Percentiles rank a stretch among this genome's conserved stretches.
Conservation (phyloP, 2,113 vertebrate genomes). For the Emydura subglobosa region DNA sequence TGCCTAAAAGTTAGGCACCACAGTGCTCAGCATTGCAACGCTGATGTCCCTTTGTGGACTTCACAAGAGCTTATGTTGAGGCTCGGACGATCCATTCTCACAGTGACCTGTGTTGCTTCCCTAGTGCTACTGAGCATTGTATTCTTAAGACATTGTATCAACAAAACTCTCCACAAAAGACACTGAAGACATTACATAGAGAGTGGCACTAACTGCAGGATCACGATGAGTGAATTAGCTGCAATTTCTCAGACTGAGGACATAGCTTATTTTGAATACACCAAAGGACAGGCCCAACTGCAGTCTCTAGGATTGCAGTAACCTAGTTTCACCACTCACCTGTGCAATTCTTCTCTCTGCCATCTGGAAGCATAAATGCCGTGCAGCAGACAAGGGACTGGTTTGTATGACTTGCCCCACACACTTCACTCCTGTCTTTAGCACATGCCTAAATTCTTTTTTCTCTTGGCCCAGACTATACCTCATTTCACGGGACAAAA, state of each 20-base stretch:
- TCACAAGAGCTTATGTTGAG: background rate
- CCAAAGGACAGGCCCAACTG: background rate
- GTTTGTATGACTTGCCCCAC: slow-evolving; percentile 21
- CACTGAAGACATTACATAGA: background rate
- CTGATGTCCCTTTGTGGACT: background rate
- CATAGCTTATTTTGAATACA: background rate
- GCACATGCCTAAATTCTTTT: slow-evolving; percentile 4
- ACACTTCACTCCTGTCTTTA: slow-evolving; percentile 6
- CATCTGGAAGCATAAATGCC: background rate
- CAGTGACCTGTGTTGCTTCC: slow-evolving; percentile 46
- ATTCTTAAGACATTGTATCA: background rate
- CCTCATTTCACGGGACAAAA: slow-evolving; percentile 13
- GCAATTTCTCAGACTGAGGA: slow-evolving; percentile 14
- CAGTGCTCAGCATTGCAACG: background rate
- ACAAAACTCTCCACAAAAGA: slow-evolving; percentile 1
- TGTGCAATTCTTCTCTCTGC: background rate
- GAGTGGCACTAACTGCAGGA: slow-evolving; percentile 31
- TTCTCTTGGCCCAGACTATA: slow-evolving; percentile 11
- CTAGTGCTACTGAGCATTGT: background rate
- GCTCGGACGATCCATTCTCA: background rate
- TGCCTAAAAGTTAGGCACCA: background rate
- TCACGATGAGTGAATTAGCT: background rate
- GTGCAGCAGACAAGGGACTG: slow-evolving; percentile 11
- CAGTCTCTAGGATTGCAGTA: background rate
- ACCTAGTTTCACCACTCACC: accelerated